Percentiles rank a stretch among this genome's conserved stretches.
Conservation (phyloP, 92 coral and sea anemone genomes). For the Porites cylindrica region DNA sequence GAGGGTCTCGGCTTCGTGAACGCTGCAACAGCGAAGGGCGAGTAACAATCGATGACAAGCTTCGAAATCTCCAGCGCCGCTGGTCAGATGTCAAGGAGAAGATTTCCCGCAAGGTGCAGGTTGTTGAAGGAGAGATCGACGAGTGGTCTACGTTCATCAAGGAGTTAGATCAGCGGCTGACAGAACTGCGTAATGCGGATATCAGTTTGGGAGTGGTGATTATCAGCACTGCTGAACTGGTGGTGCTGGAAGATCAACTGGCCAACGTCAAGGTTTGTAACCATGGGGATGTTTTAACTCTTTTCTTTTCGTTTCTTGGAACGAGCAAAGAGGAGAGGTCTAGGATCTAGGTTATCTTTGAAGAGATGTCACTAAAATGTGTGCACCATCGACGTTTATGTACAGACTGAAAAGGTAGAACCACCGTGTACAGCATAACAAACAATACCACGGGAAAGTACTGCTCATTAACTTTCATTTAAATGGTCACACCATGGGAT, state of each 20-base stretch:
- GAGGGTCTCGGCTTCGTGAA: constrained; percentile 75
- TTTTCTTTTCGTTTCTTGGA: too few species aligned
- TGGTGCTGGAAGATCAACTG: constrained; percentile 76
- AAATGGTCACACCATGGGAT: too few species aligned
- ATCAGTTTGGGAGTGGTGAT: constrained; percentile 76
- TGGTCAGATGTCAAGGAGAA: constrained; percentile 82
- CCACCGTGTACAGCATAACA: too few species aligned
- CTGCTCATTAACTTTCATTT: too few species aligned
- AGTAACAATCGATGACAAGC: constrained; percentile 69
- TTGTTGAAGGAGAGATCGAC: constrained; percentile 70
- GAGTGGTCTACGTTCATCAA: constrained; percentile 73
- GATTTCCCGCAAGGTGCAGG: constrained; percentile 64
- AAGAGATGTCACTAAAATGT: too few species aligned
- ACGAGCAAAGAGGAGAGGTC: too few species aligned
- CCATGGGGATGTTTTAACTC: background rate
- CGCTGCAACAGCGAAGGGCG: constrained; percentile 86
- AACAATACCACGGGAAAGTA: too few species aligned
- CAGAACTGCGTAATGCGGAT: constrained; percentile 81
- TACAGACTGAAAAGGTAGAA: too few species aligned
- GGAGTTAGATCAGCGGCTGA: constrained; percentile 77
- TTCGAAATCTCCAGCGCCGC: constrained; percentile 66
- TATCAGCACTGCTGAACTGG: constrained; percentile 72
- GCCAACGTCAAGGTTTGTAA: constrained; percentile 75
- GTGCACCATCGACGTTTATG: too few species aligned
- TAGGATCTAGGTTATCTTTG: too few species aligned